Conservation (phyloP, 2,113 vertebrate genomes). For the Silurus glanis region DNA sequence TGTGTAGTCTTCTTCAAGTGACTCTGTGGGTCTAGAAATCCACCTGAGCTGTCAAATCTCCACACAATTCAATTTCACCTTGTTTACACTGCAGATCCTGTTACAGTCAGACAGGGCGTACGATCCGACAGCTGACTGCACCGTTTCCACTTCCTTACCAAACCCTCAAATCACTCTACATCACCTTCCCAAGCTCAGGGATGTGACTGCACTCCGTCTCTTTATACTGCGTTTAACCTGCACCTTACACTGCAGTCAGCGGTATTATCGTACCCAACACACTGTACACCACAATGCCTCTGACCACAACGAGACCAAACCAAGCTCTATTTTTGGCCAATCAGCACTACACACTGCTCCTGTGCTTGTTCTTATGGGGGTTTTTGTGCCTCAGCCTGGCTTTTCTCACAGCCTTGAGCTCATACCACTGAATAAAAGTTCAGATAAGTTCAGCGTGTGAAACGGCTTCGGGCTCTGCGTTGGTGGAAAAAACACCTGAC, state of each 20-base stretch:
- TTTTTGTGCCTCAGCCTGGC: not conserved
- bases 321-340: not conserved
- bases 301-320: not conserved
- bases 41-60: not conserved
- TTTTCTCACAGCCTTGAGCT: not conserved
- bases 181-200: no score
- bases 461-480: no score
- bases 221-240: not conserved
- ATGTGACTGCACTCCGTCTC: not conserved
- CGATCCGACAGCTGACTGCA: not conserved
- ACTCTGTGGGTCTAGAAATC: not conserved
- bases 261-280: not conserved
- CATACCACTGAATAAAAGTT: no score
- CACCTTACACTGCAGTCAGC: not conserved
- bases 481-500: no score
- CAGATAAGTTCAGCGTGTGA: no score
- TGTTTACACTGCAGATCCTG: not conserved
- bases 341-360: no score
- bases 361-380: no score
- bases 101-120: not conserved
- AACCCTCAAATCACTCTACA: no score
- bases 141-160: no score
- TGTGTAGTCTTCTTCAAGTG: not conserved
- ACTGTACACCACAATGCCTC: not conserved
- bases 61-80: not conserved